Evolutionary conservation across 2,888 invertebrate species (phyloP).

Genomic region (Bugulina stolonifera): DNA sequence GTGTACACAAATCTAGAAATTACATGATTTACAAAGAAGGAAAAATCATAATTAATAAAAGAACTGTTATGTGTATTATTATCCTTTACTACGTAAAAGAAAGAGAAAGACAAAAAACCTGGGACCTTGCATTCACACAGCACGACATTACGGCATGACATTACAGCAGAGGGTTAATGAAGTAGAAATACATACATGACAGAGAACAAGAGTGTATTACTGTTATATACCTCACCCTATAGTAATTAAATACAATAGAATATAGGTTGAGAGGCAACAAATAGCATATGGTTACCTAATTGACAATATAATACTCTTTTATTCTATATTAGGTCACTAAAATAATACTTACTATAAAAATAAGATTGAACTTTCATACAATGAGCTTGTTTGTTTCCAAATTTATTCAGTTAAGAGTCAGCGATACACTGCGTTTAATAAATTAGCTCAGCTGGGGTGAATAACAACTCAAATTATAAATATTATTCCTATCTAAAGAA

Average conservation of each 20-base stretch:
- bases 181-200: background rate
- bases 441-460: no score
- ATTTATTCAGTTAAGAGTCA: background rate
- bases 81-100: background rate
- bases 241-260: conserved; percentile 12
- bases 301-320: background rate
- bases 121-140: background rate
- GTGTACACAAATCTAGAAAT: background rate
- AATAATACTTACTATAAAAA: conserved; percentile 3
- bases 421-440: no score
- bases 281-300: background rate
- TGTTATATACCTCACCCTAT: background rate
- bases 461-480: no score
- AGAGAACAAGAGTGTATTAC: background rate
- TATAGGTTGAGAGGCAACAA: background rate
- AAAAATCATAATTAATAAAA: conserved; percentile 6
- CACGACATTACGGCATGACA: conserved; percentile 17
- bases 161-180: background rate
- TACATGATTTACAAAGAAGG: background rate
- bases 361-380: background rate
- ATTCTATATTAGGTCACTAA: conserved; percentile 1
- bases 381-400: background rate
- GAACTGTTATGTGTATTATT: background rate
- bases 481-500: no score
- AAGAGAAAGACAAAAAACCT: background rate